These are phyloP conservation scores for Galerucella pusilla DNA, from an alignment of 2,888 invertebrate genomes.

Conservation along the genomic window DNA sequence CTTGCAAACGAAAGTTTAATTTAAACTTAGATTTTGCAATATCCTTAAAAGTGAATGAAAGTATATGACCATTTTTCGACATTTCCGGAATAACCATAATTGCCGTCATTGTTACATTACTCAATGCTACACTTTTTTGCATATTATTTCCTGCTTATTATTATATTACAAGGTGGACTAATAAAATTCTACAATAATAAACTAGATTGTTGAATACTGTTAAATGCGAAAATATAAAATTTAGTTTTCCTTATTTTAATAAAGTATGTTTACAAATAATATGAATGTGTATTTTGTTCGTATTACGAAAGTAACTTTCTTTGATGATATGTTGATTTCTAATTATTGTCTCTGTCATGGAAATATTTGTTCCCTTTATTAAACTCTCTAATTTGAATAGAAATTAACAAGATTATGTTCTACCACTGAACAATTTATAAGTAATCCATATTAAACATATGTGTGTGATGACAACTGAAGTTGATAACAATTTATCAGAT, in stretches of 20 bases:
- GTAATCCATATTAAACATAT: neutral
- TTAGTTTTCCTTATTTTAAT: neutral
- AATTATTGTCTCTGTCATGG: constrained; percentile 6
- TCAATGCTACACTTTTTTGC: neutral
- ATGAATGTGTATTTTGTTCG: neutral
- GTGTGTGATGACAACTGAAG: neutral
- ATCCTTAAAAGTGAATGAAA: too few relatives aligned
- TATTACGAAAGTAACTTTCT: constrained; percentile 3
- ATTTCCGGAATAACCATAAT: too few relatives aligned
- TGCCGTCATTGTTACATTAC: neutral
- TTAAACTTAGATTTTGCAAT: neutral
- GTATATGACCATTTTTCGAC: too few relatives aligned
- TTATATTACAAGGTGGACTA: too few relatives aligned
- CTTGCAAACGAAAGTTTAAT: neutral
- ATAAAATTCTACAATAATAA: too few relatives aligned
- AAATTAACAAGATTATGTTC: neutral
- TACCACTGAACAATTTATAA: neutral
- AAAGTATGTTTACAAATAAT: neutral
- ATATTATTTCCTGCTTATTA: too few relatives aligned
- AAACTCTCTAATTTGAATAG: constrained; percentile 2
- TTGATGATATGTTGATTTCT: constrained; percentile 5
- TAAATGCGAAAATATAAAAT: neutral
- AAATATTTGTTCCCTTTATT: neutral
- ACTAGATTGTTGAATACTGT: too few relatives aligned
- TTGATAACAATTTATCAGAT: neutral